Percentiles rank a stretch among this genome's conserved stretches.
These are phyloP conservation scores for Falco novaeseelandiae DNA, from an alignment of 2,797 vertebrate genomes.

Conservation along the genomic window DNA sequence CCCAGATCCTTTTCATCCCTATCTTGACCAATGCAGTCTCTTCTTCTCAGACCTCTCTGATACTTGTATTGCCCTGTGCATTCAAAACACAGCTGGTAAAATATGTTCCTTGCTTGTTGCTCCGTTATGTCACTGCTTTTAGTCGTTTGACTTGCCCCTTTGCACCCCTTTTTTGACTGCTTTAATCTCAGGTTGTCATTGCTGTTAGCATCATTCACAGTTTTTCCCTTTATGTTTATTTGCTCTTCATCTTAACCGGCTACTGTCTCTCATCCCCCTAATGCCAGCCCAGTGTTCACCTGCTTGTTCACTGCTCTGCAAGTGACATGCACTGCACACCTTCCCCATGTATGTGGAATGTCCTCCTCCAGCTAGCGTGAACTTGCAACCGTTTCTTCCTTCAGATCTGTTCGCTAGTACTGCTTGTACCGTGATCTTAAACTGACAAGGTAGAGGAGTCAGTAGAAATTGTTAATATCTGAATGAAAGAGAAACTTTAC, in stretches of 20 bases:
- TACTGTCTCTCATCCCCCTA: not conserved
- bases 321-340: not conserved
- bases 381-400: not conserved
- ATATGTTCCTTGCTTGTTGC: slow-evolving; percentile 42
- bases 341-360: not conserved
- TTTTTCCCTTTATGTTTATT: not conserved
- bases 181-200: not conserved
- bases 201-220: not conserved
- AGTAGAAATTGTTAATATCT: not conserved
- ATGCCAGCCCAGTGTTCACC: not conserved
- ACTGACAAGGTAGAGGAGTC: not conserved
- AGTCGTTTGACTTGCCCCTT: not conserved
- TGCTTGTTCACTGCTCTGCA: not conserved
- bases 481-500: not conserved
- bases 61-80: slow-evolving; percentile 48
- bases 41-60: slow-evolving; percentile 61
- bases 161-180: not conserved
- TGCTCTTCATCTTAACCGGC: not conserved
- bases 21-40: slow-evolving; percentile 61
- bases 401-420: not conserved
- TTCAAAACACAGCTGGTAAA: slow-evolving; percentile 67
- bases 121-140: not conserved
- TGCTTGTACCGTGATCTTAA: not conserved
- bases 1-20: slow-evolving; percentile 67
- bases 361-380: not conserved